These are phyloP conservation scores for Cynoglossus semilaevis DNA, from an alignment of 2,113 vertebrate species.

Conservation along the genomic window DNA sequence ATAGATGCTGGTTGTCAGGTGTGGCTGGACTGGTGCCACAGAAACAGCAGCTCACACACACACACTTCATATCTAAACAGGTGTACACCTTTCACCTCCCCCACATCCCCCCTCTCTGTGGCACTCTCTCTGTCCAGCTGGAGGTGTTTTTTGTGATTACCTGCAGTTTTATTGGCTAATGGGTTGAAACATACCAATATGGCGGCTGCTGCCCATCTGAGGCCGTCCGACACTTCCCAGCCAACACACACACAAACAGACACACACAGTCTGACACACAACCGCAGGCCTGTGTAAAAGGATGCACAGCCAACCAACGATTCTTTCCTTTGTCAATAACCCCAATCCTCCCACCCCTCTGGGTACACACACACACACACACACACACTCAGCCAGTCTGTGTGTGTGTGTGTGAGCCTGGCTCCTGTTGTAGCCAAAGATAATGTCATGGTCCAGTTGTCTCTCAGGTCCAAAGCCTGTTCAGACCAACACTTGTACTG, in stretches of 20 bases:
- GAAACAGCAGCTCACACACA: constrained; percentile 73
- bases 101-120: constrained; percentile 32
- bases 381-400: constrained; percentile 39
- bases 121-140: constrained; percentile 76
- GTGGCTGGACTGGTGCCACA: constrained; percentile 80
- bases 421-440: constrained; percentile 56
- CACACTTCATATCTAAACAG: constrained; percentile 23
- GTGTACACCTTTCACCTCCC: constrained; percentile 14
- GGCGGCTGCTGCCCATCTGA: constrained; percentile 73
- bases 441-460: constrained; percentile 71
- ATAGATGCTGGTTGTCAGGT: constrained; percentile 82
- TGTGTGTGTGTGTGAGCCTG: constrained; percentile 40
- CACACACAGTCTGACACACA: constrained; percentile 35
- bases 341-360: too few species aligned
- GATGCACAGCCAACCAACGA: constrained; percentile 42
- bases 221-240: constrained; percentile 53
- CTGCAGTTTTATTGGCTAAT: constrained; percentile 83
- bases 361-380: constrained; percentile 45
- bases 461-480: constrained; percentile 34
- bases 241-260: constrained; percentile 56
- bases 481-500: constrained; percentile 25
- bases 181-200: constrained; percentile 84
- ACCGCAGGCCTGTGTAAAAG: constrained; percentile 48
- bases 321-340: constrained; percentile 47
- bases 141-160: constrained; percentile 78